Base-by-base conservation (phyloP, 1,140 invertebrate species). In the Drosophila santomea region DNA sequence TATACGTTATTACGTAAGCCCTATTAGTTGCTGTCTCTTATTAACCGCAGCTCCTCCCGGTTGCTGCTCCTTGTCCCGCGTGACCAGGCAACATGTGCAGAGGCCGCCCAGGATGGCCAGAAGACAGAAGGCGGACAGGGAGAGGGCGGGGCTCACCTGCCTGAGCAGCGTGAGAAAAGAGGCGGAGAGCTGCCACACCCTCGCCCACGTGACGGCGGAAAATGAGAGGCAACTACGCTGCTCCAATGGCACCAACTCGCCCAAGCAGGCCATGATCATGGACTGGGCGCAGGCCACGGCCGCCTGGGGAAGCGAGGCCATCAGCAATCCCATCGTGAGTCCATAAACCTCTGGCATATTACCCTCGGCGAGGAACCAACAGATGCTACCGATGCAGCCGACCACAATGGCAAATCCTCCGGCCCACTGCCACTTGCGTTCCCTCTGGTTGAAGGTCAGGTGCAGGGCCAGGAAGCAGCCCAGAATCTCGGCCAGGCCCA, bases 181-280 rank as follows among this genome's bases (percentile, higher is more conserved):
- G 38, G 91, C 91, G 44, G 84, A 90, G 5, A 92, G 74, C 45
- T 92, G 67, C 80, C 91, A 91, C 14, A 92, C 73, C 12, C 91
- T 78, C 0, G 91, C 83, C 68, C 80, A 91, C 0, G 88, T 91
- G 17, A 90, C 61, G 20, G 71, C 83, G 0, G 91, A 92, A 47
- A 91, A 92, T 25, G 66, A 55, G 41, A 86, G 91, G 4, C 88
- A 69, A 28, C 28, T 59, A 6, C 76, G 61, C 38, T 91, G 88
- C 47, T 81, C 66, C 4, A 44, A 2, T 0, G 91, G 78, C 66
- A 91, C 61, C 3, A 90, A 59, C 12, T 92, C 91, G 12, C 54
- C 67, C 80, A 90, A 73, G 50, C 90, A 86, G 15, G 86, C 79
- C 12, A 81, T 55, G 20, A 92, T 57, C 75, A 92, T 80, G 15